These are phyloP conservation scores for Silurus glanis DNA, from an alignment of 2,113 vertebrate genomes.

Conservation along the genomic window DNA sequence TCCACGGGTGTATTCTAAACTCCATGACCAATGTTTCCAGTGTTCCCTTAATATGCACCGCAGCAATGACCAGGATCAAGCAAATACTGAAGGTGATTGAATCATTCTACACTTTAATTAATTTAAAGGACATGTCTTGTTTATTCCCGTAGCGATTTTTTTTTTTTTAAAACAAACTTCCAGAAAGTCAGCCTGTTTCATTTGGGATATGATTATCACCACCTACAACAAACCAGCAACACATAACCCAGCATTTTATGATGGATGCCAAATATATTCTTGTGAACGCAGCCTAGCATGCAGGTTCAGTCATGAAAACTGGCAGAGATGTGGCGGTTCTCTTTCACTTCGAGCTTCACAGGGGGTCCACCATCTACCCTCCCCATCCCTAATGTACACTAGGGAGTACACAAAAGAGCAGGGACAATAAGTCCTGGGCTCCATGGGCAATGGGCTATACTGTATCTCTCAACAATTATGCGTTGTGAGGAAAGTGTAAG, in stretches of 20 bases:
- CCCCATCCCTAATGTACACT: conserved; percentile 37
- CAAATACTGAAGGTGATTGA: background rate
- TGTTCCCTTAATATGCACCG: too few relatives aligned
- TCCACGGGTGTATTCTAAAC: background rate
- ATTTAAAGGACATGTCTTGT: background rate
- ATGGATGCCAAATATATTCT: background rate
- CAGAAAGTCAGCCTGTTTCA: background rate
- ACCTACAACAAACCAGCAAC: background rate
- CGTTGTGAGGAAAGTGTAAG: conserved; percentile 16
- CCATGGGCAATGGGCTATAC: conserved; percentile 23
- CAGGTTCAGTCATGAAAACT: background rate
- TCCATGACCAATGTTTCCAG: background rate
- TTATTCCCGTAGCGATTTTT: background rate
- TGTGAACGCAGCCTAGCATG: background rate
- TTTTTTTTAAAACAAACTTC: background rate
- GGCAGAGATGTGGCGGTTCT: conserved; percentile 4
- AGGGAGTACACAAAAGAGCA: conserved; percentile 42
- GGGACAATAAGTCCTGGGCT: conserved; percentile 43
- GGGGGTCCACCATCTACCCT: conserved; percentile 44
- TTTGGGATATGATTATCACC: background rate
- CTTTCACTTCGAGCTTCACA: conserved; percentile 33
- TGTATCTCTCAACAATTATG: conserved; percentile 23
- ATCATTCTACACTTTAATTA: background rate
- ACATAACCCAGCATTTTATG: background rate
- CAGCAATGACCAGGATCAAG: background rate